phyloP scores from a whole-genome alignment of 1,140 invertebrate species.

The Sweltsa coloradensis region DNA sequence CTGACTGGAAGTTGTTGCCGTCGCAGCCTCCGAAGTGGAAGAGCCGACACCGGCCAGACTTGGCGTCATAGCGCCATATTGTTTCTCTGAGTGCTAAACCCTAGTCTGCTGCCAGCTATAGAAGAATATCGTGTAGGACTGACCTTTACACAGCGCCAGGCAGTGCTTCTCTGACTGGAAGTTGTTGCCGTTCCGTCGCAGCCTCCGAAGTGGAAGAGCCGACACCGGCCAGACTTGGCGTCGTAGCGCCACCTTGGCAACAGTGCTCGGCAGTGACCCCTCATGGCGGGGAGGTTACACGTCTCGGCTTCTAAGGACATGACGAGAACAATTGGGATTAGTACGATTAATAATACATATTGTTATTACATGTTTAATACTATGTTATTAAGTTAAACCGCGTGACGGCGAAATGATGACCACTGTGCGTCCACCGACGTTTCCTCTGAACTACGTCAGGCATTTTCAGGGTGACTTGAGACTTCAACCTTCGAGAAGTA shows the following conservation, averaged over 20 bases:
- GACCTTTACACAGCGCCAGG: slow-evolving; percentile 35
- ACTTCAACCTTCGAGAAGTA: too few species aligned
- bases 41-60: slow-evolving; percentile 37
- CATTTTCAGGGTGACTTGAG: too few species aligned
- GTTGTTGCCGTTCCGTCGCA: slow-evolving; percentile 56
- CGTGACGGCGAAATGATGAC: too few species aligned
- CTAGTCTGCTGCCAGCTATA: too few species aligned
- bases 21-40: slow-evolving; percentile 55
- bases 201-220: slow-evolving; percentile 49
- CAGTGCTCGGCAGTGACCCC: slow-evolving; percentile 42
- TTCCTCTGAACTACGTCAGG: too few species aligned
- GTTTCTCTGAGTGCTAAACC: too few species aligned
- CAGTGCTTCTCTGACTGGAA: slow-evolving; percentile 41
- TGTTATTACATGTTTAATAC: too few species aligned
- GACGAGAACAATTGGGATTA: too few species aligned
- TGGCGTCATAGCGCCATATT: slow-evolving; percentile 43
- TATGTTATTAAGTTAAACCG: too few species aligned
- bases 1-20: slow-evolving; percentile 49
- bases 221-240: slow-evolving; percentile 36
- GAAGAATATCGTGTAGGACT: too few species aligned
- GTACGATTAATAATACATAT: too few species aligned
- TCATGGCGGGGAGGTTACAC: slow-evolving; percentile 27
- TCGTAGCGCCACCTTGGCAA: slow-evolving; percentile 45
- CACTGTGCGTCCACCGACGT: too few species aligned
- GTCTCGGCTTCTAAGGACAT: slow-evolving; percentile 7